A percentile compares a stretch with the other conserved stretches of the same genome.
phyloP scores from a whole-genome alignment of 1,140 invertebrate genomes.

The Nymphalis io region DNA sequence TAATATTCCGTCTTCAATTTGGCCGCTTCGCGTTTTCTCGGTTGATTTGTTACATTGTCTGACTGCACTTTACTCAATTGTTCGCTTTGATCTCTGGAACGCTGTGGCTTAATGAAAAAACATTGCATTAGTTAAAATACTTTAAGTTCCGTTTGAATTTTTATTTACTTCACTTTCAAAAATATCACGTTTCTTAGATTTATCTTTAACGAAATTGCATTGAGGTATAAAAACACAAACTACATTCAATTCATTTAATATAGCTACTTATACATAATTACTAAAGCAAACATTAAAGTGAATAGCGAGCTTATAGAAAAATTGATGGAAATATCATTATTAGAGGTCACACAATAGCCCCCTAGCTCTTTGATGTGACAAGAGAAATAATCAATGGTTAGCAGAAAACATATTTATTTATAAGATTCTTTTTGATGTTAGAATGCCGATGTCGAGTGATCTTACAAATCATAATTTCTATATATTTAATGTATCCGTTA shows the following conservation, averaged over 20 bases:
- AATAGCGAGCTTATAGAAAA: conserved; percentile 49
- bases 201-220: not conserved
- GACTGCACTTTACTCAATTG: conserved; percentile 40
- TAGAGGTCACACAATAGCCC: conserved; percentile 60
- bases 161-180: not conserved
- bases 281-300: conserved; percentile 43
- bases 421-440: conserved; percentile 58
- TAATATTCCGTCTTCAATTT: conserved; percentile 59
- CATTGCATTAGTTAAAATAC: conserved; percentile 21
- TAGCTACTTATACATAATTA: not conserved
- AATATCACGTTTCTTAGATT: not conserved
- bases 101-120: conserved; percentile 5
- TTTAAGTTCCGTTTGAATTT: not conserved
- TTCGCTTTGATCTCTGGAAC: conserved; percentile 36
- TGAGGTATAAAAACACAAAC: not conserved
- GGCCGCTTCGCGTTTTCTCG: conserved; percentile 44
- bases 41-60: conserved; percentile 53
- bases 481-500: conserved; percentile 38
- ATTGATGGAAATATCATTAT: conserved; percentile 64
- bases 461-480: conserved; percentile 43
- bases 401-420: conserved; percentile 48
- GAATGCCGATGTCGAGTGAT: conserved; percentile 31
- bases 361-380: conserved; percentile 70
- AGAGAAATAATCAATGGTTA: conserved; percentile 65
- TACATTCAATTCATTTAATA: not conserved